phyloP scores from a whole-genome alignment of 2,113 vertebrate genomes.

The Macaca nemestrina region DNA sequence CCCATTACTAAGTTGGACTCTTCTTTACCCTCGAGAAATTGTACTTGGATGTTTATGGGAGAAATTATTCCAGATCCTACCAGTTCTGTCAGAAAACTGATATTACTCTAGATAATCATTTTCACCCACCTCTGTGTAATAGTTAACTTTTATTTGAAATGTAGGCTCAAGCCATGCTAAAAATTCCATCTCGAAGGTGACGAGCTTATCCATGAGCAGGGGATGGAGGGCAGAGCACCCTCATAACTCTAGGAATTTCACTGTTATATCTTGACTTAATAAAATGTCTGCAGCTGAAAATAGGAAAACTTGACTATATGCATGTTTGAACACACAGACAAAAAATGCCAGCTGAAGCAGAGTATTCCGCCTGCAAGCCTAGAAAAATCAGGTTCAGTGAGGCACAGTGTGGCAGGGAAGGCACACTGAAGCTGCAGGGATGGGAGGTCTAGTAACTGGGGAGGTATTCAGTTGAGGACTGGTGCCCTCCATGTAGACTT shows the following conservation, averaged over 20 bases:
- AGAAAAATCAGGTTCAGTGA: neutral
- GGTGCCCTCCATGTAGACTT: fast-evolving
- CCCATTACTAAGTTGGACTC: neutral
- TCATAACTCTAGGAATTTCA: neutral
- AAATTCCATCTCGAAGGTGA: neutral
- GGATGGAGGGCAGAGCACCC: neutral
- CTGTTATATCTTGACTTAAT: neutral
- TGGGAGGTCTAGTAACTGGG: no score
- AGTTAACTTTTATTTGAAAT: neutral
- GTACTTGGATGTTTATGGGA: neutral
- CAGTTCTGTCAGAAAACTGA: neutral
- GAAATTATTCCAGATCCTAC: neutral
- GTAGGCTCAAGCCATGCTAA: neutral
- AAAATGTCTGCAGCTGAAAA: neutral
- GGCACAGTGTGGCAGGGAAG: neutral
- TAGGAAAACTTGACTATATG: neutral
- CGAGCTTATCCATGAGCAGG: neutral
- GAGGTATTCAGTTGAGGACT: neutral
- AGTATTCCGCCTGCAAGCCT: neutral
- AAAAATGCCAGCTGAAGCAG: neutral
- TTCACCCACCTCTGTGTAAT: neutral
- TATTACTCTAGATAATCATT: neutral
- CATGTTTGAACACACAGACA: neutral
- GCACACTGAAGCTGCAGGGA: neutral
- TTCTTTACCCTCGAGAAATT: neutral